Percentiles rank a stretch among this genome's conserved stretches.
These are phyloP conservation scores for Typhlichthys subterraneus DNA, from an alignment of 2,797 vertebrate genomes.

Conservation along the genomic window DNA sequence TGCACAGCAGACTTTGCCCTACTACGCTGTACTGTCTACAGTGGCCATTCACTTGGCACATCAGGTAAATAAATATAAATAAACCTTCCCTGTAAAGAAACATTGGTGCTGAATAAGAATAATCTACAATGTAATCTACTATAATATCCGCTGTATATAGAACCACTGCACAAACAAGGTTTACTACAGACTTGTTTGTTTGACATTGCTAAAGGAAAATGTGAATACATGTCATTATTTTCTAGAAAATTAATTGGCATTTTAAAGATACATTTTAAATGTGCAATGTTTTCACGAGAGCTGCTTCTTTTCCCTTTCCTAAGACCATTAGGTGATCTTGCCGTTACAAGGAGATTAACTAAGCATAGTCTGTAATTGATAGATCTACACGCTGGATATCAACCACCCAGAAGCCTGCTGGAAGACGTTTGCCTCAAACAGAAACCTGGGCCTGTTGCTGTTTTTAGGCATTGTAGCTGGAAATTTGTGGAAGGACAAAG, in stretches of 20 bases:
- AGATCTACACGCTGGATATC: slow-evolving; percentile 91
- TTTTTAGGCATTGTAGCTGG: slow-evolving; percentile 88
- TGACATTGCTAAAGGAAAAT: background rate
- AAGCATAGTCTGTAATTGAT: slow-evolving; percentile 23
- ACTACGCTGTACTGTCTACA: slow-evolving; percentile 80
- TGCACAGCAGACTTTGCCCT: slow-evolving; percentile 85
- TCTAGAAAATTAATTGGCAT: too few species aligned
- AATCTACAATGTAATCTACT: background rate
- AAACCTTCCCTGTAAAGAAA: too few species aligned
- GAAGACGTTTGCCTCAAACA: slow-evolving; percentile 93
- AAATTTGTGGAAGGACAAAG: slow-evolving; percentile 86
- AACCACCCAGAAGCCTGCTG: slow-evolving; percentile 92
- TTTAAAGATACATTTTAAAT: too few species aligned
- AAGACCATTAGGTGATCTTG: background rate
- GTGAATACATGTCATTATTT: too few species aligned
- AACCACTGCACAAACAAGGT: too few species aligned
- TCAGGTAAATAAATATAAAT: slow-evolving; percentile 77
- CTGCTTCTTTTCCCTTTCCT: too few species aligned
- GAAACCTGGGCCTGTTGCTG: slow-evolving; percentile 86
- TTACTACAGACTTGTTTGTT: too few species aligned
- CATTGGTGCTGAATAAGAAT: too few species aligned
- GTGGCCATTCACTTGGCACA: slow-evolving; percentile 80
- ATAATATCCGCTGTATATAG: background rate
- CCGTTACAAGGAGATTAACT: background rate
- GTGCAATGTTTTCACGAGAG: too few species aligned